phyloP scores from a whole-genome alignment of 2,113 vertebrate species.

The Morone chrysops region DNA sequence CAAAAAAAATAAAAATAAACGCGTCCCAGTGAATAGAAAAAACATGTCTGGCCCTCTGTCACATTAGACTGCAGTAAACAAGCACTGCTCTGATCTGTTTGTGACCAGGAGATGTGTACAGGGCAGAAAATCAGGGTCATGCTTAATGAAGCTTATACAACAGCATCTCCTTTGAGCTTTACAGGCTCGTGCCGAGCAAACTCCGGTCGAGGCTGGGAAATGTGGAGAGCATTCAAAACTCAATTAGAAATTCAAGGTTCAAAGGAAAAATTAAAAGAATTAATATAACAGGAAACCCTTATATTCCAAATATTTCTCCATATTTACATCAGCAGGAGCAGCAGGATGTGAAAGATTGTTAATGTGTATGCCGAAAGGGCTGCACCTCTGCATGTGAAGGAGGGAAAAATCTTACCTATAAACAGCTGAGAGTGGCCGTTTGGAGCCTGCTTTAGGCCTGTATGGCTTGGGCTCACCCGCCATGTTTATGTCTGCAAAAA shows the following conservation, averaged over 20 bases:
- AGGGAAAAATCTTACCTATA: constrained; percentile 85
- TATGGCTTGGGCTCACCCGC: constrained; percentile 98
- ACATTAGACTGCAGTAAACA: constrained; percentile 57
- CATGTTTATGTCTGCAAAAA: constrained; percentile 96
- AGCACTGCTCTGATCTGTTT: constrained; percentile 49
- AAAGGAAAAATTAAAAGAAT: background rate
- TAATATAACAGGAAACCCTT: background rate
- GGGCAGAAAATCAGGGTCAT: constrained; percentile 56
- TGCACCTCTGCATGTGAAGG: background rate
- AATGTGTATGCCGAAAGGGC: constrained; percentile 21
- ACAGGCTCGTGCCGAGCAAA: constrained; percentile 9
- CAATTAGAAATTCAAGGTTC: constrained; percentile 53
- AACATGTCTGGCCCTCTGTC: constrained; percentile 22
- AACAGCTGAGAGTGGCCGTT: constrained; percentile 94
- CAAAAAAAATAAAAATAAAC: background rate
- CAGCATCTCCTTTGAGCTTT: constrained; percentile 58
- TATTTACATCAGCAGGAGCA: constrained; percentile 41
- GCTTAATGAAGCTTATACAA: constrained; percentile 67
- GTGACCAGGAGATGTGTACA: constrained; percentile 46
- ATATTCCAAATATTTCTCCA: constrained; percentile 28
- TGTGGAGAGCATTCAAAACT: constrained; percentile 13
- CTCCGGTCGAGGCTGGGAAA: constrained; percentile 25
- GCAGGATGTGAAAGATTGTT: constrained; percentile 17
- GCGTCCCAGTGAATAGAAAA: constrained; percentile 25
- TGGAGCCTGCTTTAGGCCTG: constrained; percentile 94